Evolutionary conservation across 2,797 vertebrate species (phyloP).

Genomic region (Ficedula albicollis): DNA sequence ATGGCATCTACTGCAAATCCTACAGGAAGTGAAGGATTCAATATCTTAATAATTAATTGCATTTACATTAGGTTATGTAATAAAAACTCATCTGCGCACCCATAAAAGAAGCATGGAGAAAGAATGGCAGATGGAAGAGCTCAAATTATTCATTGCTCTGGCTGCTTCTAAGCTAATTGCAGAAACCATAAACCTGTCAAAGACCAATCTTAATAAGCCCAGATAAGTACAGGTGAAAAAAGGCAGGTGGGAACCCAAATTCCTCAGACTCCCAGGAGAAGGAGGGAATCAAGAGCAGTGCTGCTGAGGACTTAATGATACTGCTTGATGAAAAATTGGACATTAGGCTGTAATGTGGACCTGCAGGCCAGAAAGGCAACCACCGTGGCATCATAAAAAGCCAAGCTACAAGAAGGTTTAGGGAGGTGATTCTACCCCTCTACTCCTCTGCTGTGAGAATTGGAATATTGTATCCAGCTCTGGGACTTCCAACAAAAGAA

Average conservation of each 20-base stretch:
- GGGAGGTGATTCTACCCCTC: not conserved
- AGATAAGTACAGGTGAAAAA: not conserved
- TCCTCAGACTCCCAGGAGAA: not conserved
- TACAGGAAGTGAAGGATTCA: not conserved
- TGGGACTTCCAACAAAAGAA: not conserved
- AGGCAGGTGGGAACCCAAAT: not conserved
- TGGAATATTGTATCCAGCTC: not conserved
- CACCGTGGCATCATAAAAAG: not conserved
- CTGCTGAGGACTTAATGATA: not conserved
- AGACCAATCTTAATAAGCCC: not conserved
- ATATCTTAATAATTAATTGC: not conserved
- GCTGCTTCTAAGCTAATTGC: not conserved
- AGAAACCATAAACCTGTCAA: not conserved
- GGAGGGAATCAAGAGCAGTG: not conserved
- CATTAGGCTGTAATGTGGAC: not conserved
- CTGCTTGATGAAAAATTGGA: not conserved
- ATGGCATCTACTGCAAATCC: not conserved
- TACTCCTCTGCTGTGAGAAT: not conserved
- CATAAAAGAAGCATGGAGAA: not conserved
- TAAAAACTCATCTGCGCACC: not conserved
- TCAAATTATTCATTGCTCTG: not conserved
- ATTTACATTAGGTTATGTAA: not conserved
- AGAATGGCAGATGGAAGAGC: not conserved
- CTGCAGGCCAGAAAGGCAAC: not conserved
- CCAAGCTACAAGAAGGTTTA: fast-evolving